Percentiles rank a stretch among this genome's conserved stretches.
phyloP scores from a whole-genome alignment of 1,140 invertebrate genomes.

The Trissolcus basalis region DNA sequence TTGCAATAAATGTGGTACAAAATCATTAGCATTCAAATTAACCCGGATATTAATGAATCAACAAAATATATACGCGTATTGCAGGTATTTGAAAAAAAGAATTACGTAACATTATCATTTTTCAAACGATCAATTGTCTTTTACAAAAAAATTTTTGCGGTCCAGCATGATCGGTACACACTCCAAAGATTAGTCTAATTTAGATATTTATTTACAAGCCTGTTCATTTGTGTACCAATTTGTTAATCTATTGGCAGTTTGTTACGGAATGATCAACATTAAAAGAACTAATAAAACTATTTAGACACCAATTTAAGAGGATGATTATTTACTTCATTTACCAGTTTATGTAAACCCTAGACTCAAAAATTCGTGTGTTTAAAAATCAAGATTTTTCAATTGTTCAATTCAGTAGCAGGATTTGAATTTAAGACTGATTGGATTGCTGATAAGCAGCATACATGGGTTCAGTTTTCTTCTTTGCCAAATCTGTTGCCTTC shows the following conservation, averaged over 20 bases:
- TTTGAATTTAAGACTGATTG: slow-evolving; percentile 73
- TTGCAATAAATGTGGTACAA: too few relatives aligned
- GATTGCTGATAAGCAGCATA: slow-evolving; percentile 76
- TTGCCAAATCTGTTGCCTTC: slow-evolving; percentile 85
- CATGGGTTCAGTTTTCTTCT: slow-evolving; percentile 81
- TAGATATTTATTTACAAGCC: slow-evolving; percentile 13
- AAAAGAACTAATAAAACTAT: slow-evolving; percentile 4
- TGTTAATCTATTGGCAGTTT: slow-evolving; percentile 35
- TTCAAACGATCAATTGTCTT: too few relatives aligned
- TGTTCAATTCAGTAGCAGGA: background rate
- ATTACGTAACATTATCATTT: too few relatives aligned
- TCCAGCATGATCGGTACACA: too few relatives aligned
- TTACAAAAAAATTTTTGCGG: too few relatives aligned
- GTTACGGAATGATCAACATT: slow-evolving; percentile 32
- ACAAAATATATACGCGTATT: too few relatives aligned
- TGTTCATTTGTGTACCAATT: slow-evolving; percentile 3
- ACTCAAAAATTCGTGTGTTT: background rate
- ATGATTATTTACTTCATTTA: background rate
- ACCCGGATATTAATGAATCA: too few relatives aligned
- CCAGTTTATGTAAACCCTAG: background rate
- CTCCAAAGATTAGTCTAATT: background rate
- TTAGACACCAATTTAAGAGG: background rate
- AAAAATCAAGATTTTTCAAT: background rate
- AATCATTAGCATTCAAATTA: too few relatives aligned
- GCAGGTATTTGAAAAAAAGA: too few relatives aligned